Conservation (phyloP, 2,888 invertebrate genomes). For the Eudiplozoon nipponicum region DNA sequence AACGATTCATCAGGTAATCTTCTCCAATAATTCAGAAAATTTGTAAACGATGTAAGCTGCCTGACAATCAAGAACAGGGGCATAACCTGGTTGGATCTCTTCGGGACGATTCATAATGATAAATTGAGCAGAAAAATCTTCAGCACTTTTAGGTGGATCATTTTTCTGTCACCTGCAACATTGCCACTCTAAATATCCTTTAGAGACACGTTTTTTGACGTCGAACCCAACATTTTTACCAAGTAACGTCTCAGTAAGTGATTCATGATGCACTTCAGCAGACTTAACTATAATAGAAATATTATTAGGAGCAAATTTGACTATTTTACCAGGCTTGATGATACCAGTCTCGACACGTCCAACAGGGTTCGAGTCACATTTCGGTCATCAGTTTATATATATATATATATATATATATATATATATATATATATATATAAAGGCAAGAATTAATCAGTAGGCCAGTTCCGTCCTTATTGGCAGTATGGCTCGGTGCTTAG, state of each 20-base stretch:
- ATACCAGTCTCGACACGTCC: constrained; percentile 96
- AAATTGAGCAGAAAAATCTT: constrained; percentile 32
- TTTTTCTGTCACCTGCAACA: constrained; percentile 79
- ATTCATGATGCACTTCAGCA: constrained; percentile 99
- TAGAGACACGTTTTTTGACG: constrained; percentile 95
- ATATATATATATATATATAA: too few species aligned
- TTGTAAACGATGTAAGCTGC: constrained; percentile 99
- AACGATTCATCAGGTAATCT: constrained; percentile 75
- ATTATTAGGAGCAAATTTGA: constrained; percentile 78
- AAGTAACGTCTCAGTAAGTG: constrained; percentile 64
- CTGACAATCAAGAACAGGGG: constrained; percentile 96
- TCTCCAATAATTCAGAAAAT: constrained; percentile 86
- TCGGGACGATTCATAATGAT: constrained; percentile 97
- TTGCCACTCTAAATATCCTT: constrained; percentile 97
- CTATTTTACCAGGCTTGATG: constrained; percentile 35
- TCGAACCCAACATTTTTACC: constrained; percentile 99
- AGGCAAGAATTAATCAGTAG: too few species aligned
- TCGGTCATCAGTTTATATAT: too few species aligned
- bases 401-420: too few species aligned
- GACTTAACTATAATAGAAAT: constrained; percentile 93
- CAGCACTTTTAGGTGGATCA: constrained; percentile 47
- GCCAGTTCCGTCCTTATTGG: too few species aligned
- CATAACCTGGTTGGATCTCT: constrained; percentile 88
- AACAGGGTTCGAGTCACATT: too few species aligned
- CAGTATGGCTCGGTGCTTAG: too few species aligned